phyloP scores from a whole-genome alignment of 2,797 vertebrate species.

The Morus bassanus region DNA sequence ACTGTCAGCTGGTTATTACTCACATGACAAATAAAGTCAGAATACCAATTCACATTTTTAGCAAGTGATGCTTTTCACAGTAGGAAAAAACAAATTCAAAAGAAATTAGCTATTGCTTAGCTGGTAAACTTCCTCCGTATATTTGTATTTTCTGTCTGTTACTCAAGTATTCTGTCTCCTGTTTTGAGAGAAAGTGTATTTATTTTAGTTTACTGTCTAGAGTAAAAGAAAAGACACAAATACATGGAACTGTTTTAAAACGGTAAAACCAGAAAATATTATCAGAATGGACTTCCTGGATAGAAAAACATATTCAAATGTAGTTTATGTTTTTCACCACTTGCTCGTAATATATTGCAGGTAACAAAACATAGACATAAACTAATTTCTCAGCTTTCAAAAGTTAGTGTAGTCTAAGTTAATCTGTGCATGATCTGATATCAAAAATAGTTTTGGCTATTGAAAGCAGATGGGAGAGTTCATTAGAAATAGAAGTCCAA shows the following conservation, averaged over 20 bases:
- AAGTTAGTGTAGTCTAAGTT: not conserved
- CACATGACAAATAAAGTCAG: not conserved
- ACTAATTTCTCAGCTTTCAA: not conserved
- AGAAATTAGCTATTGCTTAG: not conserved
- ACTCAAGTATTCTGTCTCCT: not conserved
- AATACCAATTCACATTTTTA: not conserved
- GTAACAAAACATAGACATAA: not conserved
- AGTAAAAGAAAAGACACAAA: not conserved
- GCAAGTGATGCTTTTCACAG: not conserved
- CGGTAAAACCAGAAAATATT: not conserved
- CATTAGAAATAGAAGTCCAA: not conserved
- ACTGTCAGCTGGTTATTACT: not conserved
- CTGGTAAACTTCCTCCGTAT: not conserved
- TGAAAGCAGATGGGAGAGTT: conserved; percentile 46
- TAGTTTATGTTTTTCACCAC: not conserved
- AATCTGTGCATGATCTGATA: conserved; percentile 10
- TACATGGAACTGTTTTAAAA: not conserved
- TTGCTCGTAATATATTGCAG: not conserved
- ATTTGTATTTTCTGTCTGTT: not conserved
- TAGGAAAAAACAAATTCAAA: not conserved
- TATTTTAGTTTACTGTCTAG: not conserved
- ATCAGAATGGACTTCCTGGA: not conserved
- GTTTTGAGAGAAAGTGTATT: not conserved
- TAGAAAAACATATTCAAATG: not conserved
- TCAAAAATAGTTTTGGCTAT: conserved; percentile 10